Percentiles rank a stretch among this genome's conserved stretches.
Conservation (phyloP, 2,797 vertebrate species). For the Tolypeutes matacus region DNA sequence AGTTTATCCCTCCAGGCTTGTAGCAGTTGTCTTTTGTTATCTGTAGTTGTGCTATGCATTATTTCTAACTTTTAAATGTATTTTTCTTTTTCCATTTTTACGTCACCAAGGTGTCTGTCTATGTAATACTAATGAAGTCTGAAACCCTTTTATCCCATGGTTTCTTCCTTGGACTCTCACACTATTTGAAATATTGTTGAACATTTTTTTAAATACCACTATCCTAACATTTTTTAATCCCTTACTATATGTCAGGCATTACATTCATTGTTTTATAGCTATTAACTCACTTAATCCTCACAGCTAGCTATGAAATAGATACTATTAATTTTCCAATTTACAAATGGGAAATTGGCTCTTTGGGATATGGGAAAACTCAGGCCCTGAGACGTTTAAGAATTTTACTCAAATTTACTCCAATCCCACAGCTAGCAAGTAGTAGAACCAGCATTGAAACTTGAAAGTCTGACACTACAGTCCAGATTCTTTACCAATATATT, state of each 20-base stretch:
- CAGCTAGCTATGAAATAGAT: not conserved
- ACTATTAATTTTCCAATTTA: not conserved
- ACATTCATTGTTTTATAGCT: not conserved
- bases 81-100: not conserved
- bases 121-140: not conserved
- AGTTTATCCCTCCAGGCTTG: not conserved
- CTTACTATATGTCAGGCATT: not conserved
- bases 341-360: not conserved
- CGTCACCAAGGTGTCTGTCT: not conserved
- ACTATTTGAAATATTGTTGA: not conserved
- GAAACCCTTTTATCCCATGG: not conserved
- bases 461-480: not conserved
- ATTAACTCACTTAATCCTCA: not conserved
- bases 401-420: not conserved
- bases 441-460: not conserved
- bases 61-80: not conserved
- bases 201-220: not conserved
- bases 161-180: not conserved
- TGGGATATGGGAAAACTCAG: not conserved
- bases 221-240: not conserved
- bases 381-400: not conserved
- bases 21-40: not conserved
- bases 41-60: not conserved
- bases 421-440: not conserved
- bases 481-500: not conserved